Base-by-base conservation (phyloP, 2,888 invertebrate genomes). In the Clistopyga incitator region DNA sequence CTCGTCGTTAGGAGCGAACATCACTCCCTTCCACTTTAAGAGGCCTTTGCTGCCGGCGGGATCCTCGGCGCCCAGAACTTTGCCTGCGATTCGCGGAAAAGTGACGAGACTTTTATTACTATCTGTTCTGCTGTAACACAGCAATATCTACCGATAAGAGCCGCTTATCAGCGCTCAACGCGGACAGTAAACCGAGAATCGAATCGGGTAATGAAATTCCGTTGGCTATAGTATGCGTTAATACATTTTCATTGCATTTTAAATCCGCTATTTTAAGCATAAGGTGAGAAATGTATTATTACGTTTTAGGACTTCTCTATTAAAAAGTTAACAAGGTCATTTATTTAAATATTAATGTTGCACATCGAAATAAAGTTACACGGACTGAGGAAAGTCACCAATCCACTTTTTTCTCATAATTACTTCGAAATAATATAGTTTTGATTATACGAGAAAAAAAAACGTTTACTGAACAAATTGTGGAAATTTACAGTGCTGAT, bases 11-110 rank as follows among this genome's bases (percentile, higher is more conserved):
- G 96, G 96, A 20, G 96, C 96, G 89, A 97, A 94, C 86, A 96
- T 95, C 64, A 96, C 95, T 68, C 96, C 96, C 93, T 97, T 97
- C 97, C 97, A 97, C 94, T 97, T 97, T 88, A 96, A 94, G 89
- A 97, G 93, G 70, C 95, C 95, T 87, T 95, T 93, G 78, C 91
- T 92, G 67, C 93, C 95, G 20, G 91, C 94, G 92, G 93, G 92
- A 84, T 94, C 93, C 29, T 93, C 93, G 6, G 87, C 89, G 47
- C 91, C 91, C 77, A 91, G 85, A 72, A 92, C 85, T 88, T 91
- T 91, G 61, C 92, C 92, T 93, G 85, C 18, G 56, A 38, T 54
- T 82, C 11, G 71, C 11, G 56, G n/a, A 45, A 56, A 71, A 71
- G 6, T 18, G 52, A 54, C 45, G 23, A 25, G 25, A 38, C 45